phyloP scores from a whole-genome alignment of 2,113 vertebrate genomes.

The Scortum barcoo region DNA sequence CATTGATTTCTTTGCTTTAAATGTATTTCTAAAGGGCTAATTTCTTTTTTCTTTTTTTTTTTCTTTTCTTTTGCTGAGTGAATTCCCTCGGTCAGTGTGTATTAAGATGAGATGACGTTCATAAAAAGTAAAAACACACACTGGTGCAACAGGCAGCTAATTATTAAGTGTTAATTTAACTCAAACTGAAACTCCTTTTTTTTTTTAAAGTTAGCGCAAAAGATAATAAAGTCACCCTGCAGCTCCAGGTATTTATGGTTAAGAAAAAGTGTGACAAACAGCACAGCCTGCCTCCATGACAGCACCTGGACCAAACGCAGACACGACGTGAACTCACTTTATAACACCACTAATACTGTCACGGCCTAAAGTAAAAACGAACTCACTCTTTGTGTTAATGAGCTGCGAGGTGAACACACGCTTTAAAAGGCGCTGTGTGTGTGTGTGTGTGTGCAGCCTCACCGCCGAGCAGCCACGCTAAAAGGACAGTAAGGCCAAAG shows the following conservation, averaged over 20 bases:
- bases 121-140: neutral
- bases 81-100: conserved; percentile 18
- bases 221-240: neutral
- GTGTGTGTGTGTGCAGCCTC: neutral
- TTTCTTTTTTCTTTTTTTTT: too few relatives aligned
- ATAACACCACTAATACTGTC: too few relatives aligned
- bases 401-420: conserved; percentile 17
- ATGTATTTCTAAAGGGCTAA: neutral
- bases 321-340: too few relatives aligned
- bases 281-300: neutral
- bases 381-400: conserved; percentile 5
- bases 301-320: neutral
- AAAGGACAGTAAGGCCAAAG: neutral
- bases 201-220: too few relatives aligned
- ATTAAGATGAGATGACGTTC: neutral
- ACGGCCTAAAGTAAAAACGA: neutral
- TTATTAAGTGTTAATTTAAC: conserved; percentile 6
- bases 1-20: neutral
- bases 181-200: conserved; percentile 1
- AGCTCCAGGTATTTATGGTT: conserved; percentile 20
- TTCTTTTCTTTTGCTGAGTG: neutral
- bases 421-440: too few relatives aligned
- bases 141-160: neutral
- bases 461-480: neutral
- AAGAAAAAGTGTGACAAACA: conserved; percentile 21